A percentile compares a stretch with the other conserved stretches of the same genome.
Conservation (phyloP, 1,140 invertebrate species). For the Bombus sibiricus region DNA sequence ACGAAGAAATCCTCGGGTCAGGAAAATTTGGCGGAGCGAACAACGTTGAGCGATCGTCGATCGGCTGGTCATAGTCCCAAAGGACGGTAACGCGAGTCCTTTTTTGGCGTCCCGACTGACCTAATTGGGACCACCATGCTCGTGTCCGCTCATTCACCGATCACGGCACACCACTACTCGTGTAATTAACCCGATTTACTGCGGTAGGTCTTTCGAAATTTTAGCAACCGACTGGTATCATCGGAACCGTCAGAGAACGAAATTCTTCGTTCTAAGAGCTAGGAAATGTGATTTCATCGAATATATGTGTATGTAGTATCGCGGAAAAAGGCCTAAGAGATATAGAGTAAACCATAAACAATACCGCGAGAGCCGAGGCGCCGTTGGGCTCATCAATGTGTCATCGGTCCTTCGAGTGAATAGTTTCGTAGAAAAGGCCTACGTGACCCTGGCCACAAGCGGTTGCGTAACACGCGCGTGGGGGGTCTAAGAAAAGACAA, state of each 20-base stretch:
- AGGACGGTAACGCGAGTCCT: constrained; percentile 68
- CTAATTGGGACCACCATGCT: constrained; percentile 76
- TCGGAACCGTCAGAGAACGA: neutral
- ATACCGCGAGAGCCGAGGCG: too few species aligned
- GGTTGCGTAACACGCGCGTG: too few species aligned
- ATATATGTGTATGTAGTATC: too few species aligned
- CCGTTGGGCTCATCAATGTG: too few species aligned
- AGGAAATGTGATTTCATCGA: neutral
- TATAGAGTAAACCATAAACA: too few species aligned
- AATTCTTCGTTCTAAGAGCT: neutral
- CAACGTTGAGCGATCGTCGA: constrained; percentile 29
- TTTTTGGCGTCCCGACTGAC: constrained; percentile 67
- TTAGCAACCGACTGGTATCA: constrained; percentile 12
- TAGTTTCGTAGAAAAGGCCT: too few species aligned
- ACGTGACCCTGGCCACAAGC: too few species aligned
- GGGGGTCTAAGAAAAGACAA: too few species aligned
- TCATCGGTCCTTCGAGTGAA: too few species aligned
- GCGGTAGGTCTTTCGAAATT: constrained; percentile 63
- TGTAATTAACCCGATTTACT: constrained; percentile 68
- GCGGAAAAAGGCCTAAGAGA: too few species aligned
- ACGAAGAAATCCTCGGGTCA: too few species aligned
- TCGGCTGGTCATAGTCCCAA: constrained; percentile 48
- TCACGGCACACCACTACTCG: constrained; percentile 35
- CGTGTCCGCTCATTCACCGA: constrained; percentile 55
- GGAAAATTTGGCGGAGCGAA: constrained; percentile 33